These are phyloP conservation scores for Aphaenogaster ashmeadi DNA, from an alignment of 1,140 invertebrate species.

Conservation along the genomic window DNA sequence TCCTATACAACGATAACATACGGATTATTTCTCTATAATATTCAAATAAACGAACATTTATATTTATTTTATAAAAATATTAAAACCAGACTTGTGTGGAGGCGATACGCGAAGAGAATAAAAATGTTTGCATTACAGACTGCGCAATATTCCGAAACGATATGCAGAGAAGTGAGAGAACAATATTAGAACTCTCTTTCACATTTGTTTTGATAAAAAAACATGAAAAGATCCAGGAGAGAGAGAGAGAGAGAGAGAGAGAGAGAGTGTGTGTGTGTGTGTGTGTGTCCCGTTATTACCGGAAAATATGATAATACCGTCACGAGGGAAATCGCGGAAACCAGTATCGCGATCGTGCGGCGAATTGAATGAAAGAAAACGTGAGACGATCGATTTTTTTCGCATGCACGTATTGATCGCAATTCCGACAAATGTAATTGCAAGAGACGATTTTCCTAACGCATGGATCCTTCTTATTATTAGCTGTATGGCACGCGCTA, in stretches of 20 bases:
- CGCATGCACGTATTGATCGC: constrained; percentile 1
- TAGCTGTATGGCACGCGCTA: neutral
- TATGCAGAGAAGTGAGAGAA: neutral
- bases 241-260: neutral
- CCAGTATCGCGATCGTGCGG: constrained; percentile 30
- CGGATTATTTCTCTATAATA: neutral
- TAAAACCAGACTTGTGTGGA: neutral
- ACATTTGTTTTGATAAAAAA: constrained; percentile 47
- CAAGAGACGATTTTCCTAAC: neutral
- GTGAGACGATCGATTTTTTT: neutral
- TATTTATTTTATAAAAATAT: constrained; percentile 16
- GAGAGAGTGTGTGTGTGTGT: too few relatives aligned
- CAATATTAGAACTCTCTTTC: constrained; percentile 40
- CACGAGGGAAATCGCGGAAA: constrained; percentile 51
- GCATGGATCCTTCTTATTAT: neutral
- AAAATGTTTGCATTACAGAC: neutral
- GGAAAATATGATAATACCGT: constrained; percentile 53
- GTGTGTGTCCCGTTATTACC: constrained; percentile 19
- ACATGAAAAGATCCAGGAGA: neutral
- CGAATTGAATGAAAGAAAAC: constrained; percentile 59
- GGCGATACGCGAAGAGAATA: neutral
- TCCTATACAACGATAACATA: neutral
- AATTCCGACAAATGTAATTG: constrained; percentile 34
- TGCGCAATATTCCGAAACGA: constrained; percentile 11
- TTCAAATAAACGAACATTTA: neutral